These are phyloP conservation scores for Cyphomyrmex costatus DNA, from an alignment of 1,140 invertebrate species.

Conservation along the genomic window DNA sequence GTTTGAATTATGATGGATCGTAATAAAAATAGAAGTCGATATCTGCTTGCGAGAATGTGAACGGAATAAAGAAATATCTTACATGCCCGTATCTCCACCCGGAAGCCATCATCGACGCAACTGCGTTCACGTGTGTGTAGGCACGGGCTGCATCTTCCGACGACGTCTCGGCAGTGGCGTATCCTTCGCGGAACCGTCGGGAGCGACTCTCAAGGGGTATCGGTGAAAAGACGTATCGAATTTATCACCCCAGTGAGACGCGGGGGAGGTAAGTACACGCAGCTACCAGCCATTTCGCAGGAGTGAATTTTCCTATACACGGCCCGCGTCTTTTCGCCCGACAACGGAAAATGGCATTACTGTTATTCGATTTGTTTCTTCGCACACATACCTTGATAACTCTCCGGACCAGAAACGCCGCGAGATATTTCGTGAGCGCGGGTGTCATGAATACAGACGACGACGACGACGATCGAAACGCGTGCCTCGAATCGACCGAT, in stretches of 20 bases:
- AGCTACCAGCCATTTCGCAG: constrained; percentile 52
- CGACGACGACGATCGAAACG: constrained; percentile 29
- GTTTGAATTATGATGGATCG: constrained; percentile 26
- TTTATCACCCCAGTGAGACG: constrained; percentile 68
- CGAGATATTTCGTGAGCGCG: constrained; percentile 53
- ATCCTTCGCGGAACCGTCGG: constrained; percentile 57
- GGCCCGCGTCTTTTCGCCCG: neutral
- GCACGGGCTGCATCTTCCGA: constrained; percentile 46
- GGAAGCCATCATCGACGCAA: constrained; percentile 19
- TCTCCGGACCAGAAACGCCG: constrained; percentile 32
- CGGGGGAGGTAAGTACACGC: constrained; percentile 26
- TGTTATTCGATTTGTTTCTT: constrained; percentile 76
- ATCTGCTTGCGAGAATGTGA: neutral
- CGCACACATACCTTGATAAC: constrained; percentile 38
- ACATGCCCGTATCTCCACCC: neutral
- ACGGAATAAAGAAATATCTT: constrained; percentile 33
- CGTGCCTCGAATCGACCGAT: constrained; percentile 49
- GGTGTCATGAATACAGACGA: constrained; percentile 54
- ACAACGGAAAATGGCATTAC: constrained; percentile 68
- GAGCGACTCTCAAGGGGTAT: constrained; percentile 57
- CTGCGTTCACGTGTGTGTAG: neutral
- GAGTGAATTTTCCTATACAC: constrained; percentile 69
- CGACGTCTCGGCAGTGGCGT: constrained; percentile 36
- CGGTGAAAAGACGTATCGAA: constrained; percentile 69
- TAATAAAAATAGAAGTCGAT: constrained; percentile 38